Conservation (phyloP, 2,888 invertebrate species). For the Megalurothrips usitatus region DNA sequence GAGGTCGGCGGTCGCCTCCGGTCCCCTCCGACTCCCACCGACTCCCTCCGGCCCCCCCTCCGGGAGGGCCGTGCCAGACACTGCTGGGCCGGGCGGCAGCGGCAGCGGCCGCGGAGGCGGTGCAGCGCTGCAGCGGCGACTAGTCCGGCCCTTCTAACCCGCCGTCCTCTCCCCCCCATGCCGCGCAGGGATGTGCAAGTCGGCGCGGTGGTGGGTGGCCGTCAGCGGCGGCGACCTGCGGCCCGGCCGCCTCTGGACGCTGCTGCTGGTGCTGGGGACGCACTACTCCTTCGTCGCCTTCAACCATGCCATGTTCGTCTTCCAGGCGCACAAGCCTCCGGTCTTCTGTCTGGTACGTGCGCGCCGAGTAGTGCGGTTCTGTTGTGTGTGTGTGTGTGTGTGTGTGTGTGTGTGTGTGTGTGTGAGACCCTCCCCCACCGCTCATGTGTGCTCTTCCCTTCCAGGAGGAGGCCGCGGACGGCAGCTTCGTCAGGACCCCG, state of each 20-base stretch:
- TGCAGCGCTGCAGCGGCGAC: too few relatives aligned
- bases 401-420: too few relatives aligned
- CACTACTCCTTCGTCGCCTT: constrained; percentile 47
- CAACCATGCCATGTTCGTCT: constrained; percentile 46
- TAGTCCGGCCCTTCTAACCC: too few relatives aligned
- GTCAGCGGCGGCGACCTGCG: constrained; percentile 1
- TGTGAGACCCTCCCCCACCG: not conserved
- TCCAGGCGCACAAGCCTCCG: constrained; percentile 46
- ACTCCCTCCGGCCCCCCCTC: too few relatives aligned
- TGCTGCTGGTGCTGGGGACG: constrained; percentile 44
- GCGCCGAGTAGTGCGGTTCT: not conserved
- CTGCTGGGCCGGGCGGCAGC: too few relatives aligned
- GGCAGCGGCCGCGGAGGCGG: too few relatives aligned
- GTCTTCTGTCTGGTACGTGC: constrained; percentile 45
- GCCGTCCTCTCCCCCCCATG: too few relatives aligned
- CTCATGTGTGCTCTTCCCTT: not conserved
- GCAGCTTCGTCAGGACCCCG: not conserved
- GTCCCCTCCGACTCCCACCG: too few relatives aligned
- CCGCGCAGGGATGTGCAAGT: not conserved
- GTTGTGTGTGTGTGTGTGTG: too few relatives aligned
- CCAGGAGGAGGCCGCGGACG: not conserved
- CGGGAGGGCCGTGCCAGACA: too few relatives aligned
- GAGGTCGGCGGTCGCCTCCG: too few relatives aligned
- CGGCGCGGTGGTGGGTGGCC: constrained; percentile 13
- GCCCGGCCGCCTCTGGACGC: constrained; percentile 25